A percentile compares a stretch with the other conserved stretches of the same genome.
Conservation (phyloP, 35 echinoderm and acorn worm species). For the Stichopus chloronotus region DNA sequence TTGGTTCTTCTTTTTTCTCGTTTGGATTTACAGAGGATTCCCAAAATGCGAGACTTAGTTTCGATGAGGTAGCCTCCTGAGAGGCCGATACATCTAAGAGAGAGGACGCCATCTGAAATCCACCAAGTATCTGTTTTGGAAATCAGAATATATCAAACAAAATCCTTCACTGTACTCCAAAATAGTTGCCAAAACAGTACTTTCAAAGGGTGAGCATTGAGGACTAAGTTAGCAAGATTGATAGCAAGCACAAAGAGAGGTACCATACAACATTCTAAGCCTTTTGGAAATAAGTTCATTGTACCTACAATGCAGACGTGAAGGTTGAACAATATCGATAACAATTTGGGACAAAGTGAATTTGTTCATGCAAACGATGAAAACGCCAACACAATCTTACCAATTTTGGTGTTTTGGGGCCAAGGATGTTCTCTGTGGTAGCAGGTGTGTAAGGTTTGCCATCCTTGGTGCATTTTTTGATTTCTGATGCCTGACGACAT, state of each 20-base stretch:
- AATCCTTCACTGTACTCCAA: not conserved
- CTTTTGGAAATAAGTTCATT: too few relatives aligned
- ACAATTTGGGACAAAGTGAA: too few relatives aligned
- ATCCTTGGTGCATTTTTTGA: conserved; percentile 82
- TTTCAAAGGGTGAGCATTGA: too few relatives aligned
- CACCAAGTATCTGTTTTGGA: conserved; percentile 5
- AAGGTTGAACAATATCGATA: too few relatives aligned
- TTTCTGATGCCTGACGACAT: conserved; percentile 61
- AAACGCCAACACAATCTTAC: not conserved
- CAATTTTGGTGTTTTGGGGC: not conserved
- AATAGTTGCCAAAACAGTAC: too few relatives aligned
- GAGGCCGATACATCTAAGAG: conserved; percentile 16
- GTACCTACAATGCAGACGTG: too few relatives aligned
- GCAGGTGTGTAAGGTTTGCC: conserved; percentile 30
- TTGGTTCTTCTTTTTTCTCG: not conserved
- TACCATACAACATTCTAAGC: too few relatives aligned
- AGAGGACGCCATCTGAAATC: conserved; percentile 71
- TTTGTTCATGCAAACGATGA: too few relatives aligned
- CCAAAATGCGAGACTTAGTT: not conserved
- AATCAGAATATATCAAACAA: not conserved
- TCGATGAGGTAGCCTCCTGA: not conserved
- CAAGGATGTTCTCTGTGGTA: not conserved
- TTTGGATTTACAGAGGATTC: not conserved
- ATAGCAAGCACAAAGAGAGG: too few relatives aligned
- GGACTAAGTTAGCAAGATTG: too few relatives aligned